Percentiles rank a stretch among this genome's conserved stretches.
Evolutionary conservation across 1,140 invertebrate species (phyloP).

Genomic region (Drosophila busckii): DNA sequence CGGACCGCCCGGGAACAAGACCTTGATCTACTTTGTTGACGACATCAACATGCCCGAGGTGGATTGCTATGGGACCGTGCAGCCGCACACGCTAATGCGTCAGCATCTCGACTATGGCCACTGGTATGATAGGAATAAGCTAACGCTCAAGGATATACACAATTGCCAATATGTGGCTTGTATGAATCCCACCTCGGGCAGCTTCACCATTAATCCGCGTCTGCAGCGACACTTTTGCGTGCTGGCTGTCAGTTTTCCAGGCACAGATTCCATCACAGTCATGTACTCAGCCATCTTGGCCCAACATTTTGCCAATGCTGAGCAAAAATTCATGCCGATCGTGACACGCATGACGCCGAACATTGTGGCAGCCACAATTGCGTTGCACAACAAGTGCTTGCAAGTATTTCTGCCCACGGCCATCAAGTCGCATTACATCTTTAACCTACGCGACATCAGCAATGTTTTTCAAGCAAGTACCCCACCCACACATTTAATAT

Average conservation of each 20-base stretch:
- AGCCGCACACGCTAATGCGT: constrained; percentile 96
- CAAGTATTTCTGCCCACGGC: constrained; percentile 95
- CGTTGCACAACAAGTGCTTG: constrained; percentile 90
- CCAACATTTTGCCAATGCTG: constrained; percentile 90
- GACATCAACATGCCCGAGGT: constrained; percentile 99
- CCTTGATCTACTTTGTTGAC: constrained; percentile 97
- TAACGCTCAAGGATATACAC: constrained; percentile 96
- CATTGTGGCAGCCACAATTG: constrained; percentile 89
- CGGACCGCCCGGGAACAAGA: constrained; percentile 96
- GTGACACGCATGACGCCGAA: constrained; percentile 83
- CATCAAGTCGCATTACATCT: constrained; percentile 98
- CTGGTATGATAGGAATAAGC: constrained; percentile 95
- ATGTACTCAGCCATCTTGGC: constrained; percentile 93
- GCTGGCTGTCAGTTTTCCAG: constrained; percentile 95
- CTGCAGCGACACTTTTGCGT: constrained; percentile 96
- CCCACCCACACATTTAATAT: background rate
- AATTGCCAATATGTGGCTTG: constrained; percentile 98
- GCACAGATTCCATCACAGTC: constrained; percentile 89
- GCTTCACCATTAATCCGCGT: constrained; percentile 96
- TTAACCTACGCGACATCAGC: constrained; percentile 96
- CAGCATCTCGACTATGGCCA: constrained; percentile 97
- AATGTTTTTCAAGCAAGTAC: constrained; percentile 89
- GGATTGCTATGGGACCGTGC: constrained; percentile 95
- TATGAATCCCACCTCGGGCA: constrained; percentile 98
- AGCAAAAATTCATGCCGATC: constrained; percentile 86